A percentile compares a stretch with the other conserved stretches of the same genome.
Evolutionary conservation across 1,140 invertebrate genomes (phyloP).

Genomic region (Heliconius hermathena): DNA sequence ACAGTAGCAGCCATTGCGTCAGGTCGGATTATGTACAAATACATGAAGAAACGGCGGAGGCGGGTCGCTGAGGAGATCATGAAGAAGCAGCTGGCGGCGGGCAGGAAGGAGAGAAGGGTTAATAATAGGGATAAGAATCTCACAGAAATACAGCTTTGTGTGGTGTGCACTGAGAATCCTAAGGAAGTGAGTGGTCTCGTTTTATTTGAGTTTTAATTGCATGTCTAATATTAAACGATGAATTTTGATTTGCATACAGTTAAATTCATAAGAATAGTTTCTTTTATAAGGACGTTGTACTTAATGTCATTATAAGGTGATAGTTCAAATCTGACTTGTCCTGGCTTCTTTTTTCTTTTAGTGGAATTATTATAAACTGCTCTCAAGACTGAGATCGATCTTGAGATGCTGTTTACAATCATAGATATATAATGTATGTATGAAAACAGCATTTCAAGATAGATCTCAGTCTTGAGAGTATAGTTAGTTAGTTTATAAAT

Average conservation of each 20-base stretch:
- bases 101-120: slow-evolving; percentile 84
- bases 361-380: too few relatives aligned
- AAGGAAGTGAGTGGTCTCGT: slow-evolving; percentile 82
- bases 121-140: slow-evolving; percentile 84
- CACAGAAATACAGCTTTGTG: slow-evolving; percentile 86
- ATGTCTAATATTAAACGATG: neutral
- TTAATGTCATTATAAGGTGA: too few relatives aligned
- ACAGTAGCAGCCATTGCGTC: slow-evolving; percentile 85
- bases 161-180: slow-evolving; percentile 89
- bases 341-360: too few relatives aligned
- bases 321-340: too few relatives aligned
- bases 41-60: slow-evolving; percentile 83
- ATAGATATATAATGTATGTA: too few relatives aligned
- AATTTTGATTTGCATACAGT: neutral
- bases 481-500: too few relatives aligned
- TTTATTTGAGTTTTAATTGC: neutral
- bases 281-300: too few relatives aligned
- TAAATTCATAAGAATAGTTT: too few relatives aligned
- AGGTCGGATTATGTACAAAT: slow-evolving; percentile 84
- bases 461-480: too few relatives aligned
- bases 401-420: too few relatives aligned
- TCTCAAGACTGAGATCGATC: too few relatives aligned
- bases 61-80: slow-evolving; percentile 83
- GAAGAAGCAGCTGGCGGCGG: slow-evolving; percentile 83
- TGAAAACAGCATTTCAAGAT: too few relatives aligned